Base-by-base conservation (phyloP, 2,888 invertebrate species). In the Stenchaetothrips biformis region DNA sequence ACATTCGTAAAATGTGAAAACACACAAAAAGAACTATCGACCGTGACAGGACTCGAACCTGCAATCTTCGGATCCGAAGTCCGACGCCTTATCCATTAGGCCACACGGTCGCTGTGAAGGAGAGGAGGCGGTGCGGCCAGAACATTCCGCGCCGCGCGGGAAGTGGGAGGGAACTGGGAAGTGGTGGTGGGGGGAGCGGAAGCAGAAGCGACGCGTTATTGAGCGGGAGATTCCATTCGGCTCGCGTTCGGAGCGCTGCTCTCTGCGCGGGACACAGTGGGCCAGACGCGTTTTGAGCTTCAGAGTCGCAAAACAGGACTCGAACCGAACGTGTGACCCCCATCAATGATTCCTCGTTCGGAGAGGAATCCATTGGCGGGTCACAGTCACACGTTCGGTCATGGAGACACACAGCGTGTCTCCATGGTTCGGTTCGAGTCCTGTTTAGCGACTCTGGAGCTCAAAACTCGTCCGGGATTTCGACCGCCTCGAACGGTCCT, bases 21-120 rank as follows among this genome's bases (percentile, higher is more conserved):
- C 82, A 82, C 82, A 84, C 84, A 84, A 84, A 84, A 83, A 79
- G 62, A 83, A 85, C 83, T 37, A 62, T 81, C 90, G 90, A 91
- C 90, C 90, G 90, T 90, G 91, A 90, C 90, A 90, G 90, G 91
- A 90, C 90, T 91, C 90, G 91, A 91, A 91, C 90, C 90, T 90
- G 90, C 91, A 91, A 90, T 91, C 91, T 90, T 90, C 91, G 91
- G 91, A 90, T 91, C 90, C 90, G 91, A 91, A 91, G 91, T 91
- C 90, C 90, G 90, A 90, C 90, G 90, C 90, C 90, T 90, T 90
- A 90, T 90, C 90, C 90, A 90, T 90, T 90, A 90, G 90, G 90
- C 90, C 90, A 90, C 90, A 90, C 84, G 84, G 84, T 84, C 84
- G 8, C 2, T 21, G 25, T 8, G 11, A 25, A 7, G 8, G 59